These are phyloP conservation scores for Crypturellus tataupa DNA, from an alignment of 2,797 vertebrate genomes.

Conservation along the genomic window DNA sequence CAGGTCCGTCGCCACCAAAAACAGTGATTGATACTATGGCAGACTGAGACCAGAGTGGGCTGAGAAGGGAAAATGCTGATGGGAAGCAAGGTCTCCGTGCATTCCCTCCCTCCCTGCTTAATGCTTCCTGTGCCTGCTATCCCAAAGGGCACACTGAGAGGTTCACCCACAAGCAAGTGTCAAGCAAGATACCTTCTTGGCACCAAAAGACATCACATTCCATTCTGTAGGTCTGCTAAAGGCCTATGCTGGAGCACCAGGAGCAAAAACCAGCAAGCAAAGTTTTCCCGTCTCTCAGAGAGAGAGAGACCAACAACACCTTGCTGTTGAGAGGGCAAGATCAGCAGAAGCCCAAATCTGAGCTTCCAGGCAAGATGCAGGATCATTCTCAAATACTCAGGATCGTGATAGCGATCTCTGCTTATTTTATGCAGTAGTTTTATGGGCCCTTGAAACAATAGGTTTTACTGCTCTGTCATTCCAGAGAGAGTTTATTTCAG, in stretches of 20 bases:
- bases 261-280: background rate
- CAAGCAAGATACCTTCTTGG: background rate
- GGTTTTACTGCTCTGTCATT: background rate
- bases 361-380: background rate
- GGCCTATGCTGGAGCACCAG: background rate
- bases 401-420: background rate
- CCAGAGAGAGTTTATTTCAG: background rate
- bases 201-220: background rate
- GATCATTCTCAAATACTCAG: rapidly evolving
- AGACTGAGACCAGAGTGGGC: background rate
- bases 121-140: too few relatives aligned
- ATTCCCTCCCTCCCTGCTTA: background rate
- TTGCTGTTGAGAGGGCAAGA: rapidly evolving
- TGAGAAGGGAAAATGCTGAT: background rate
- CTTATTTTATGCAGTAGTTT: background rate
- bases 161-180: background rate
- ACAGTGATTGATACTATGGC: background rate
- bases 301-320: background rate
- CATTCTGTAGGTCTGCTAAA: background rate
- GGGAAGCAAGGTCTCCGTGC: background rate
- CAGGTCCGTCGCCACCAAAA: background rate
- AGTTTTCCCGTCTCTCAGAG: background rate
- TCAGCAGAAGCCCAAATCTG: background rate
- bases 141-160: too few relatives aligned
- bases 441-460: background rate